Base-by-base conservation (phyloP, 2,888 invertebrate genomes). In the Macrosiphum euphorbiae region DNA sequence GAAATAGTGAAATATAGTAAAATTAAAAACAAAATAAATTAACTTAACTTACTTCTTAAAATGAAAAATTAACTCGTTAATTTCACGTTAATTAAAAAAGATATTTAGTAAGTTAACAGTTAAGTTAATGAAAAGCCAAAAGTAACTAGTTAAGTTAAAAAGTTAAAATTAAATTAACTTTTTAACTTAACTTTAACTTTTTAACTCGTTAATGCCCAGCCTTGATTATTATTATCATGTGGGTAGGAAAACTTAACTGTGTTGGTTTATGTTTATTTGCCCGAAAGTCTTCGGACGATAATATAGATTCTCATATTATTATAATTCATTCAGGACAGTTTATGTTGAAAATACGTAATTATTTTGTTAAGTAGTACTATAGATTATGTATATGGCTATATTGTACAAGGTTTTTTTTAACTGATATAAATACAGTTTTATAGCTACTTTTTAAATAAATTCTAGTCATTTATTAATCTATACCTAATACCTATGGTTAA, bases 231-330 rank as follows among this genome's bases (percentile, higher is more conserved):
- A 52, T 88, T 88, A n/a, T 55, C 20, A 20, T 26, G 35, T 41
- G 55, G 28, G 35, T 28, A 44, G 61, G 50, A 47, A 58, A 67
- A 92, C n/a, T 92, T 50, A 20, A 35, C 87, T 50, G 24, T 44
- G 35, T 26, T 47, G 91, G 24, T 50, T 67, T 50, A 50, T 67
- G 67, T 88, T 52, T 92, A 55, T 47, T 67, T 47, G 50, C 7
- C 20, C 16, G 88, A 88, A 88, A 92, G 67, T 52, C 24, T 52
- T 78, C 88, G 26, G 47, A 28, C 41, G 52, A 88, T 92, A 88
- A 92, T 86, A 47, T 8, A 92, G n/a, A n/a, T n/a, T 86, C 86
- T 35, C 58, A 86, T 92, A 58, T n/a, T 92, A 58, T n/a, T 13
- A 78, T 47, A 47, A 47, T 90, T 90, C 26, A 47, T 3, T 47